Conservation (phyloP, 2,797 vertebrate genomes). For the Pseudochirops cupreus region DNA sequence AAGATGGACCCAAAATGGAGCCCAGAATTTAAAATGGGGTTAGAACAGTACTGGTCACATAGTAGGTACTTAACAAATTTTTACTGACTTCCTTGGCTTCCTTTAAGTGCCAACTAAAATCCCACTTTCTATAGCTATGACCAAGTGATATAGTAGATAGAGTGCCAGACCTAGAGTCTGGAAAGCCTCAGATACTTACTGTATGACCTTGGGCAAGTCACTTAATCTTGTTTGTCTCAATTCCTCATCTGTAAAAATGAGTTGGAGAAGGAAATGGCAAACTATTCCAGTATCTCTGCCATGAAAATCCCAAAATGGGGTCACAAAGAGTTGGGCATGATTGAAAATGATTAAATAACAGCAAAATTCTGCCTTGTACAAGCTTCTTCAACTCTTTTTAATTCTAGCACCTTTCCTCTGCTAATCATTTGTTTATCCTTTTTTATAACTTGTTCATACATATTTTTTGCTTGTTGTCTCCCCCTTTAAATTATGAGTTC, state of each 20-base stretch:
- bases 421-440: background rate
- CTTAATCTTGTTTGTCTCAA: background rate
- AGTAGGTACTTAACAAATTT: background rate
- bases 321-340: background rate
- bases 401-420: background rate
- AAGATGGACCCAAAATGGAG: background rate
- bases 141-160: background rate
- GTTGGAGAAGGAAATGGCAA: background rate
- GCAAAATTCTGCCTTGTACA: background rate
- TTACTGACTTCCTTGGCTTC: background rate
- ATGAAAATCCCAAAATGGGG: background rate
- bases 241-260: background rate
- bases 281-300: background rate
- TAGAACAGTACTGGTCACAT: background rate
- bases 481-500: background rate
- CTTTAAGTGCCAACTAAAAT: background rate
- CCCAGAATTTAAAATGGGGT: background rate
- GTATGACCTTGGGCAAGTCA: too few species aligned
- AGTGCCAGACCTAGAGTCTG: background rate
- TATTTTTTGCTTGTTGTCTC: background rate
- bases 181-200: background rate
- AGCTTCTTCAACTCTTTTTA: background rate
- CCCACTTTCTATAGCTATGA: background rate
- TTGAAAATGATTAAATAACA: background rate
- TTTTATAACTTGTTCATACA: background rate